Evolutionary conservation across 1,140 invertebrate genomes (phyloP), one percentile per base, ranked within the genome.

Genomic region (Gryllus bimaculatus): DNA sequence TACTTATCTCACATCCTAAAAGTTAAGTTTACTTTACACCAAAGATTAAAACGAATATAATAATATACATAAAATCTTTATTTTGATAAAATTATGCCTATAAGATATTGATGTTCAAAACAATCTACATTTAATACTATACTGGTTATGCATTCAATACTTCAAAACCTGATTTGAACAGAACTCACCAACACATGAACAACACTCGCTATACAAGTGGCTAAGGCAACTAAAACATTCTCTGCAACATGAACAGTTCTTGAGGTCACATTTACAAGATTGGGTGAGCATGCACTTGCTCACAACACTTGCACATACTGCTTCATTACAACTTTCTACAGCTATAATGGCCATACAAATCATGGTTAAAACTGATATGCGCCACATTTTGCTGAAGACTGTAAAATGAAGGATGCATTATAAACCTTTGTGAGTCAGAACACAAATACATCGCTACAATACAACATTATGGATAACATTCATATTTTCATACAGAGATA

Each of bases 251-350:
- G 94, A 93, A 84, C 95, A 96, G 85, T 96, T 94, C 82, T 92
- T 93, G 82, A 96, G 87, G 84, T 97, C 95, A 86, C 96, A 98
- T 85, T 97, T 97, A 87, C 97, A 98, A 47, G 95, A 95, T 84
- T 97, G 94, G 18, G 96, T 97, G 54, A 98, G 88, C 91, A 98
- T 94, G 85, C 96, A 98, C 87, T 98, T 98, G 84, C 95, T 97
- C 8, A 98, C 97, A 47, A 97, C 93, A 83, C 95, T 96, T 2
- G 93, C 95, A 87, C 96, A 97, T 78, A 97, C 91, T 15, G 94
- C 94, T 86, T 97, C 94, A 86, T 97, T 96, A 85, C 95, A 96
- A 20, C 83, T 75, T 7, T 79, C 73, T 13, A 82, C 82, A 73
- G 75, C 18, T 13, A 18, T 18, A 10, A 66, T 3, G 54, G 18